Evolutionary conservation across 2,888 invertebrate genomes (phyloP), one percentile per base, ranked within the genome.

Genomic region (Tipula lateralis): DNA sequence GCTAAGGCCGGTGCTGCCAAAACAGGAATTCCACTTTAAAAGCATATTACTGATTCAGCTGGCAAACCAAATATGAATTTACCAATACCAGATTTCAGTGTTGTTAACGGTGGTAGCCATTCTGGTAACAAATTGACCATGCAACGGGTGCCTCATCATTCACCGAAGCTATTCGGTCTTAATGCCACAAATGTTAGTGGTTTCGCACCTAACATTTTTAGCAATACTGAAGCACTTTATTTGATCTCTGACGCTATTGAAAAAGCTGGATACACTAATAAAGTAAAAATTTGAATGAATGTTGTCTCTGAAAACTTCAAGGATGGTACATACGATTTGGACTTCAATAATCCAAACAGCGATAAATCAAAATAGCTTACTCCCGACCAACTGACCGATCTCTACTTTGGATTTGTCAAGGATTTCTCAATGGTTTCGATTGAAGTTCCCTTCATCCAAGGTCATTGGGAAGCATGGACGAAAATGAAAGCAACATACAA

Each of bases 381-480:
- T 29, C 94, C 97, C 0, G 96, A 96, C 85, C 94, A 97, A 88
- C 91, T 99, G 86, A 94, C 94, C 66, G 95, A 95, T 50, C 91
- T 99, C 85, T 99, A 99, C 91, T 92, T 95, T 88, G 95, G 95
- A 85, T 99, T 97, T 91, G 94, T 97, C 88, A 95, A 95, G 88
- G 95, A 96, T 86, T 99, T 96, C 89, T 96, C 96, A 16, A 96
- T 99, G 89, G 95, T 96, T 1, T 98, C 98, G 85, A 99, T 99
- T 90, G 99, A 99, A 90, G 99, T 99, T 94, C 99, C 99, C 87
- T 99, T 99, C 91, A 99, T 99, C 90, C 99, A 99, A 91, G 99
- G 99, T 89, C 97, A 99, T 90, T 99, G 99, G 99, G 94, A 94
- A 6, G 97, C 98, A 13, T 99, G 99, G 98, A 91, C 94, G 84